Percentiles rank a stretch among this genome's conserved stretches.
Evolutionary conservation across 2,797 vertebrate species (phyloP).

Genomic region (Sebastolobus alascanus): DNA sequence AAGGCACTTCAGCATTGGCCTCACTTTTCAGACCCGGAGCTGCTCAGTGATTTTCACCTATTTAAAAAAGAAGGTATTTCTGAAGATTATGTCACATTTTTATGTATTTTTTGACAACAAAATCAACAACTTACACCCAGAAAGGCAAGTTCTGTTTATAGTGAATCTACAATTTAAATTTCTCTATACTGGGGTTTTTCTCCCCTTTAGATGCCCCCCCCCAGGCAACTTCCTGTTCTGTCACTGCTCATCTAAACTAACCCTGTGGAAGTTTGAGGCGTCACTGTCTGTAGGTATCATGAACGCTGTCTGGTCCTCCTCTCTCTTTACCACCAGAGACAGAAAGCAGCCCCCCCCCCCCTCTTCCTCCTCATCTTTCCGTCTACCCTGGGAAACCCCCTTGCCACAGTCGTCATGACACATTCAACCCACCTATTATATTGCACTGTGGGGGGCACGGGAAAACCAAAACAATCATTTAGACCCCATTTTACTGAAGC

Average conservation of each 20-base stretch:
- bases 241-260: constrained; percentile 1
- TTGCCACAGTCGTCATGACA: constrained; percentile 59
- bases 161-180: not conserved
- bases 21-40: too few relatives aligned
- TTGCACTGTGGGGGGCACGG: constrained; percentile 57
- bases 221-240: not conserved
- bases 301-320: constrained; percentile 33
- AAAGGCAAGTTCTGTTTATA: not conserved
- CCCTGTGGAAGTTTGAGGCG: not conserved
- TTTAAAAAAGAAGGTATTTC: not conserved
- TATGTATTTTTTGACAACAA: not conserved
- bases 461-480: constrained; percentile 74
- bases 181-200: not conserved
- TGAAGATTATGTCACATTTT: not conserved
- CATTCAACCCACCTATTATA: constrained; percentile 70
- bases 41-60: not conserved
- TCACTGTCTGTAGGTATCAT: constrained; percentile 14
- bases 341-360: constrained; percentile 11
- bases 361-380: constrained; percentile 69
- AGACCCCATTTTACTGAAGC: constrained; percentile 51
- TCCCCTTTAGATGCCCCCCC: not conserved
- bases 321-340: constrained; percentile 26
- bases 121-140: not conserved
- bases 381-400: constrained; percentile 71
- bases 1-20: too few relatives aligned